phyloP scores from a whole-genome alignment of 2,888 invertebrate genomes.

The Neelides folsomi region DNA sequence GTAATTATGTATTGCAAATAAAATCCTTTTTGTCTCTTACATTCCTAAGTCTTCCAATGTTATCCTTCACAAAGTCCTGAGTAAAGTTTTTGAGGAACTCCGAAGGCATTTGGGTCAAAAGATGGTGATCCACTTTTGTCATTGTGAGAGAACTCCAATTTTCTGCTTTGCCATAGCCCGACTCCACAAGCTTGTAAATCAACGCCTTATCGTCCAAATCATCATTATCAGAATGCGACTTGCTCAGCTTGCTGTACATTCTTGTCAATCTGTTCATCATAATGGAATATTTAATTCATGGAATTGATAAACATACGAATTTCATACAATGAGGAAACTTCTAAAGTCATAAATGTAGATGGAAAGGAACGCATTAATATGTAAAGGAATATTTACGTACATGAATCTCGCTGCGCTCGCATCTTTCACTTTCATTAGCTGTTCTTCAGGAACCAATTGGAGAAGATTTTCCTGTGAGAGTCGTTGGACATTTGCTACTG shows the following conservation, averaged over 20 bases:
- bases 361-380: background rate
- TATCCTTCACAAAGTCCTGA: conserved; percentile 13
- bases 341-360: too few relatives aligned
- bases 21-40: conserved; percentile 4
- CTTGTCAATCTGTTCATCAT: conserved; percentile 8
- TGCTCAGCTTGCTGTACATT: conserved; percentile 12
- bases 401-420: conserved; percentile 18
- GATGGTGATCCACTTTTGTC: conserved; percentile 5
- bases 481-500: conserved; percentile 12
- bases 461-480: conserved; percentile 18
- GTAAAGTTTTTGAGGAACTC: conserved; percentile 16
- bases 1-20: background rate
- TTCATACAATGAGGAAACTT: background rate
- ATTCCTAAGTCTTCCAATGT: conserved; percentile 14
- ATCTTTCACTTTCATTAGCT: conserved; percentile 29
- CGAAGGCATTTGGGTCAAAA: conserved; percentile 14
- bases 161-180: conserved; percentile 19
- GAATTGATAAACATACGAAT: background rate
- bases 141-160: conserved; percentile 17
- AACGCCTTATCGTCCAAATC: conserved; percentile 30
- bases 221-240: conserved; percentile 11
- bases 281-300: background rate
- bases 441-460: conserved; percentile 27
- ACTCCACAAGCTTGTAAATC: conserved; percentile 20
- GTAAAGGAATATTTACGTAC: conserved; percentile 7